Base-by-base conservation (phyloP, 2,113 vertebrate species). In the Sinocyclocheilus anshuiensis region DNA sequence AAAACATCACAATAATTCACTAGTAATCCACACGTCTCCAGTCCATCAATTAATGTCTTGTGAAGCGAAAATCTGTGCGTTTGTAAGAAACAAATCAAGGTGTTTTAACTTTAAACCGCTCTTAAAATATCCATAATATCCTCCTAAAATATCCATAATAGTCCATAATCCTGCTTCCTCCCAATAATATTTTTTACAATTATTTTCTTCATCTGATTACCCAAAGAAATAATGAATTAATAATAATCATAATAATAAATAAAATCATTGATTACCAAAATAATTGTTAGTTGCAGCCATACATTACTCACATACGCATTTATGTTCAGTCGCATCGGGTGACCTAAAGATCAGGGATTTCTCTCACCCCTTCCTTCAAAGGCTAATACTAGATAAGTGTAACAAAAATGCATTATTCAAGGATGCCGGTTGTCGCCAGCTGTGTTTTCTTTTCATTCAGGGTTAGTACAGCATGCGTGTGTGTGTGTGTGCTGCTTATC, bases 311-410 rank as follows among this genome's bases (percentile, higher is more conserved):
- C 6, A 18, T 18, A 78, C 10, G 20, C 26, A 78, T 29, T 77
- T 18, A 42, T 50, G 15, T 18, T 77, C 2, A 24, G 10, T 53
- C 4, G 20, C 3, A 42, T 9, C 42, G 2, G 42, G 5, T 39
- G 39, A 7, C 39, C 5, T 39, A 6, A 7, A 7, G 1, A 42
- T 42, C 2, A 81, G 16, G 9, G 7, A 29, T 67, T 81, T 81
- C 61, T 65, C 36, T 48, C 2, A 0, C 59, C 1, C 29, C 42
- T 81, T 26, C 4, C 61, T 29, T 63, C 79, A 67, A 81, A 61
- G 79, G 24, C 79, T 81, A 81, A 81, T 26, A 12, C 59, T 11
- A 81, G 79, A 67, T 67, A 81, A 67, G 39, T 18, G n/a, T 48
- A 29, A 48, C 59, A 67, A 67, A 20, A 81, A 65, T 67, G 6